phyloP scores from a whole-genome alignment of 2,888 invertebrate genomes.

The Baronia brevicornis region DNA sequence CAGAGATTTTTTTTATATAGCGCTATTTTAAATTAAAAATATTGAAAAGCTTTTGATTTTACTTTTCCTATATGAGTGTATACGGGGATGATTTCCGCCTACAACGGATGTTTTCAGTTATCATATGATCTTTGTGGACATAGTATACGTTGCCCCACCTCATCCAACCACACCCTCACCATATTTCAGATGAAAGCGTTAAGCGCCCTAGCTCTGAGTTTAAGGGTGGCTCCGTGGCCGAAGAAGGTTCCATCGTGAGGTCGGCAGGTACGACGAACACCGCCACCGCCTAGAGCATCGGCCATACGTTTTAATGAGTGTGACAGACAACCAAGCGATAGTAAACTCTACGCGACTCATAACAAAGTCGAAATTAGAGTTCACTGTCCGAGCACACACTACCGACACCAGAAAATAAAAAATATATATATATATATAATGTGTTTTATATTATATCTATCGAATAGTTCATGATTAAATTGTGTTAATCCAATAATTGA shows the following conservation, averaged over 20 bases:
- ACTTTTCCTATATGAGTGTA: too few species aligned
- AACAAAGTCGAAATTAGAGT: slow-evolving; percentile 37
- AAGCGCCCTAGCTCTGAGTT: slow-evolving; percentile 93
- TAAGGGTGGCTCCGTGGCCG: slow-evolving; percentile 78
- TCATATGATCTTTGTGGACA: slow-evolving; percentile 38
- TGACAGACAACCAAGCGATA: slow-evolving; percentile 61
- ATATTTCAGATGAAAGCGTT: slow-evolving; percentile 82
- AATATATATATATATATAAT: too few species aligned
- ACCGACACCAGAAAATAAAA: slow-evolving; percentile 62
- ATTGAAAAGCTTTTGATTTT: too few species aligned
- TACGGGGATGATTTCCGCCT: not conserved
- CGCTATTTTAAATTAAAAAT: too few species aligned
- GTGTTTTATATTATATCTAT: slow-evolving; percentile 72
- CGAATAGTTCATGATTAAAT: slow-evolving; percentile 74
- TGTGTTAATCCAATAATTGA: slow-evolving; percentile 74
- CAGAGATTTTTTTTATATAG: too few species aligned
- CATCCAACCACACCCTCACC: slow-evolving; percentile 66
- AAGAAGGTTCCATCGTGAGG: slow-evolving; percentile 59
- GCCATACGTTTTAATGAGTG: slow-evolving; percentile 60
- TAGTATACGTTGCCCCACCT: slow-evolving; percentile 51
- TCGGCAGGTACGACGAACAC: slow-evolving; percentile 66
- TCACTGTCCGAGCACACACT: slow-evolving; percentile 69
- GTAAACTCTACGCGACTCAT: slow-evolving; percentile 44
- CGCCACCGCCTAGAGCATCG: slow-evolving; percentile 65
- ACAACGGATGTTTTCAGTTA: slow-evolving; percentile 6